Conservation (phyloP, 1,140 invertebrate genomes). For the Acromyrmex heyeri region DNA sequence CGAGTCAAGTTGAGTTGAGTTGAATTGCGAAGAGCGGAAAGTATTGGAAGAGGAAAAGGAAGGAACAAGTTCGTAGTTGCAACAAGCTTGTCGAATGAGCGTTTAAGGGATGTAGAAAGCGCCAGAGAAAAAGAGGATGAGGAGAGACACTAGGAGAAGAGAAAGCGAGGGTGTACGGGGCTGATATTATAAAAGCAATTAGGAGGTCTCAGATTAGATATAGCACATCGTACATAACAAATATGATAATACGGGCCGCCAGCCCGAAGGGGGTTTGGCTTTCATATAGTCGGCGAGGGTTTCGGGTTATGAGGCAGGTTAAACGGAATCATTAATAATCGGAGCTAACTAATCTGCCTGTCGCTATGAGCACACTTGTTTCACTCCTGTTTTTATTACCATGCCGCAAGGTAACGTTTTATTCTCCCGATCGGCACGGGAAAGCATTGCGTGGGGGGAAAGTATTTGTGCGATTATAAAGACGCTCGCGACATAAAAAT, state of each 20-base stretch:
- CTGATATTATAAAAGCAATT: constrained; percentile 86
- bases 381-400: constrained; percentile 84
- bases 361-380: constrained; percentile 86
- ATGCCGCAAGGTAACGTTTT: constrained; percentile 75
- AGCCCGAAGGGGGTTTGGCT: constrained; percentile 82
- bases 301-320: constrained; percentile 83
- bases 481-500: background rate
- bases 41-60: constrained; percentile 24
- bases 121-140: constrained; percentile 26
- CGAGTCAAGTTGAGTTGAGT: background rate
- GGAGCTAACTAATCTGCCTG: constrained; percentile 87
- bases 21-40: constrained; percentile 48
- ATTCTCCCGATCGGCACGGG: constrained; percentile 62
- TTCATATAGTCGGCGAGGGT: constrained; percentile 66
- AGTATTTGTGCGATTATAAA: constrained; percentile 18
- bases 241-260: constrained; percentile 85
- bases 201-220: constrained; percentile 85
- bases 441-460: background rate
- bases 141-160: constrained; percentile 21
- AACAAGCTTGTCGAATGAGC: constrained; percentile 46
- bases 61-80: constrained; percentile 28
- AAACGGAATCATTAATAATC: constrained; percentile 87
- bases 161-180: constrained; percentile 37
- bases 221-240: constrained; percentile 86
- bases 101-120: constrained; percentile 75